Evolutionary conservation across 2,797 vertebrate species (phyloP), one percentile per base, ranked within the genome.

Genomic region (Myotis findleyi): DNA sequence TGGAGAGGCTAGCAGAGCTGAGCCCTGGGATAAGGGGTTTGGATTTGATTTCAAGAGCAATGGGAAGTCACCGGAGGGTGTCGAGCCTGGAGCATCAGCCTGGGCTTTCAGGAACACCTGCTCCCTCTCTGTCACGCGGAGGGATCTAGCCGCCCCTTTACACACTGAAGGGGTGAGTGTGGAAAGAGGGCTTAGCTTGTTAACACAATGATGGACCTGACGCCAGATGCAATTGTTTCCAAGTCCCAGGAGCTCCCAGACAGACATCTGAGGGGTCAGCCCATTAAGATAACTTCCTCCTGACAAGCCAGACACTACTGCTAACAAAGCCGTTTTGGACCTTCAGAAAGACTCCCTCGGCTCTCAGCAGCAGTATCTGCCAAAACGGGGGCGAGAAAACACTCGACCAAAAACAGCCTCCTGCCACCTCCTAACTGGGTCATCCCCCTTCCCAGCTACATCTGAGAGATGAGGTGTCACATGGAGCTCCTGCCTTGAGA

Each of bases 391-490:
- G 49, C 20, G 38, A 36, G 16, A 12, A 20, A 33, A 57, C 18
- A 41, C 23, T 44, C 73, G 66, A 53, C 93, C 81, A 79, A 92
- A 95, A 97, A 97, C 88, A 95, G 89, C 89, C 91, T 95, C 77
- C 92, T 69, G 90, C 95, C 87, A 94, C 93, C 83, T 96, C 80
- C 95, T 95, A 97, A 95, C 95, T 97, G 92, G 97, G 97, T 97
- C 97, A 97, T 85, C 87, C 95, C 64, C 14, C 86, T 96, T 91
- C 88, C 96, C 94, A 83, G 95, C 82, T 93, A 62, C 84, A 91
- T 95, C 94, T 96, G 96, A 97, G 93, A 88, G 79, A 89, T 0
- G n/a, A 97, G 93, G 93, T 96, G 95, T 94, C 90, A 88, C 76
- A 83, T 6, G 7, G 20, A 66, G 59, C 93, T 96, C 89, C 94